Evolutionary conservation across 2,888 invertebrate genomes (phyloP).

Genomic region (Taphrorychus bicolor): DNA sequence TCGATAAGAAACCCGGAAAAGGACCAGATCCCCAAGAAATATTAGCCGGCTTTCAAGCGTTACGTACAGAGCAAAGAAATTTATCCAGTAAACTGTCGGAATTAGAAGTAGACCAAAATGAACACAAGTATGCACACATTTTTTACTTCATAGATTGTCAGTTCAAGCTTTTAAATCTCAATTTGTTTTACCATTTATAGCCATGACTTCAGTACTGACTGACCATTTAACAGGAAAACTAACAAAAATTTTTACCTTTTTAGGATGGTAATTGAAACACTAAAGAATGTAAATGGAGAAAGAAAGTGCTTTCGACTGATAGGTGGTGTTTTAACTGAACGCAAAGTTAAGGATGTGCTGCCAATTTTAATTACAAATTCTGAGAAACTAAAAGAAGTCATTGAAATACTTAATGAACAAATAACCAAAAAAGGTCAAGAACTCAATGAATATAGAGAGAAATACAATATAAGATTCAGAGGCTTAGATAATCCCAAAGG

Average conservation of each 20-base stretch:
- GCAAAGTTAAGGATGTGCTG: conserved; percentile 89
- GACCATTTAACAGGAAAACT: too few species aligned
- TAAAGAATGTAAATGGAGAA: conserved; percentile 82
- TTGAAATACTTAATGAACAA: conserved; percentile 80
- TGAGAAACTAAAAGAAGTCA: conserved; percentile 80
- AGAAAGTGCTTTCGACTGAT: conserved; percentile 93
- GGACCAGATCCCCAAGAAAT: conserved; percentile 77
- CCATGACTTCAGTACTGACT: too few species aligned
- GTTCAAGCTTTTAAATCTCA: too few species aligned
- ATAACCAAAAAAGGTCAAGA: conserved; percentile 86
- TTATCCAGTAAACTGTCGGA: conserved; percentile 89
- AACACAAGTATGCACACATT: conserved; percentile 83
- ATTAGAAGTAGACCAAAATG: conserved; percentile 92
- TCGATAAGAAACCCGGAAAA: conserved; percentile 59
- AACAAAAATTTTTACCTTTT: conserved; percentile 46
- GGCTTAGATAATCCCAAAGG: conserved; percentile 61
- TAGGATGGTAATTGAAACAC: conserved; percentile 93
- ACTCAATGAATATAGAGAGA: conserved; percentile 90
- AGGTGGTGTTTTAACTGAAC: conserved; percentile 92
- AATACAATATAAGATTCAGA: conserved; percentile 85
- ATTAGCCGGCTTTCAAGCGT: conserved; percentile 83
- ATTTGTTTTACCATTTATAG: too few species aligned
- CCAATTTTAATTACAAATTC: conserved; percentile 83
- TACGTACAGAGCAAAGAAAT: conserved; percentile 87
- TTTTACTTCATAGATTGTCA: too few species aligned